Evolutionary conservation across 2,888 invertebrate genomes (phyloP), one percentile per base, ranked within the genome.

Genomic region (Spilosoma lubricipeda): DNA sequence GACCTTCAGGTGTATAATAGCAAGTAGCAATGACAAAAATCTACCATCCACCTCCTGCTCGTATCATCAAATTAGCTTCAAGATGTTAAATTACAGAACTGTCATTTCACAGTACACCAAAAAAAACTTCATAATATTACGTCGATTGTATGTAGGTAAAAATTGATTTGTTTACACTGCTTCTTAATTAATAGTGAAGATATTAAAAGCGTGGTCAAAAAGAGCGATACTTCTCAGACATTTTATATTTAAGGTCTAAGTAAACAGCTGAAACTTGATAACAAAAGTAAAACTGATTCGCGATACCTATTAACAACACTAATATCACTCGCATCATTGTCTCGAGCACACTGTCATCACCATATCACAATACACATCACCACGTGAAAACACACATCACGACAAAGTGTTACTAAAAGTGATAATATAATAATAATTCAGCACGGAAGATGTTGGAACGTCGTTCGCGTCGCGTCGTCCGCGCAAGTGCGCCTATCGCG

Each of bases 221-320:
- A 52, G 23, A n/a, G n/a, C 9, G 0, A 59, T 59, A 11, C n/a
- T n/a, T 13, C 8, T 52, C 23, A 7, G 5, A 52, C 23, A 52
- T 23, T 48, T 5, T 48, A 69, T 27, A 69, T 18, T 69, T 27
- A 8, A 36, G 27, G 45, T 7, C n/a, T 45, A 15, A 63, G 23
- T n/a, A 23, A 63, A 63, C 56, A 70, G 23, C n/a, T 56, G 33
- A 52, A 18, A 18, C 36, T 52, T n/a, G 66, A 73, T 66, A 70
- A 42, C 56, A 45, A 66, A 59, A 66, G 33, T 65, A 36, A 71
- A 74, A n/a, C 23, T n/a, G 48, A 63, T 68, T 7, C 27, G 27
- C 70, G 72, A 71, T 83, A 85, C 85, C 85, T 78, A 85, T 71
- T 18, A 81, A 45, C 15, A 82, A 23, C 30, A 85, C 52, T 27